Base-by-base conservation (phyloP, 2,888 invertebrate genomes). In the Ormyrus labotus region DNA sequence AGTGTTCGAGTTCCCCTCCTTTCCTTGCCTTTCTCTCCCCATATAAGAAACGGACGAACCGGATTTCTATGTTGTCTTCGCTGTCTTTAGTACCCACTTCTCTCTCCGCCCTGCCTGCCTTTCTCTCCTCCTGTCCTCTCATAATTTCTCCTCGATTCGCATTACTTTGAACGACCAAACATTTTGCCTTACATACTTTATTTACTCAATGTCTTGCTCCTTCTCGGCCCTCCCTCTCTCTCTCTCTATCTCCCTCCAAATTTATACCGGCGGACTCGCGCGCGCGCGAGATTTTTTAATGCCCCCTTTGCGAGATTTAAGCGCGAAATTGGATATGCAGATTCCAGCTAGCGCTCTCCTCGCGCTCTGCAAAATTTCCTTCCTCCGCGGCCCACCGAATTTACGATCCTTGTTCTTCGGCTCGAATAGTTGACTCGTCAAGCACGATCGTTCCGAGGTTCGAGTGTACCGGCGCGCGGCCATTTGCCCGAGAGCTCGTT, bases 21-120 rank as follows among this genome's bases (percentile, higher is more conserved):
- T 7, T 57, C 55, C 60, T 60, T 11, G 0, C 68, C 8, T 19
- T 34, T 45, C 4, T 10, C 34, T 55, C 48, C 34, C 19, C 51
- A 50, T 63, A 69, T 67, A 72, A 79, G 79, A 77, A 80, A 77
- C 73, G 80, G 70, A 72, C 80, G 78, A 82, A 82, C 80, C 82
- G 82, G 82, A 81, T 81, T 82, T 82, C 80, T 82, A 82, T 78
- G 81, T 78, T 76, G 76, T 84, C 77, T 80, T 82, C 76, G 77
- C 73, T 77, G 80, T 79, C 77, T 82, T 82, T 82, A 81, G 79
- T 82, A 57, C 74, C 80, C 80, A 72, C 68, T 78, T 81, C 81
- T 61, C 74, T 72, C 67, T 67, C 65, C 19, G 34, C 58, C 19
- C 78, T 47, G 58, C 51, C 61, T 68, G 47, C 48, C 63, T 4